A percentile compares a stretch with the other conserved stretches of the same genome.
Conservation (phyloP, 2,888 invertebrate species). For the Hypena proboscidalis region DNA sequence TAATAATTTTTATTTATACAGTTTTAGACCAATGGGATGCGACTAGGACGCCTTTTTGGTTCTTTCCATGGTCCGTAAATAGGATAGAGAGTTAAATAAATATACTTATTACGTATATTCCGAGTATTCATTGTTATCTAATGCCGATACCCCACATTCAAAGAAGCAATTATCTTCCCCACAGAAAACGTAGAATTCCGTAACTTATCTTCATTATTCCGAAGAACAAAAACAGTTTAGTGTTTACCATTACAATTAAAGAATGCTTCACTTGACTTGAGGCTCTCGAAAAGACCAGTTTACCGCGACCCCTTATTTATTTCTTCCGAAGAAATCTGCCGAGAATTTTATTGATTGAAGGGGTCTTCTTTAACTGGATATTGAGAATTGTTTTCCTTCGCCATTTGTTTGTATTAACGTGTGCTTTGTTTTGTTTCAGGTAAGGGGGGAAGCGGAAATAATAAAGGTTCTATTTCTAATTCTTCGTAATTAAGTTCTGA, state of each 20-base stretch:
- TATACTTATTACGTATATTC: too few species aligned
- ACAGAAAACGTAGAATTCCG: slow-evolving; percentile 24
- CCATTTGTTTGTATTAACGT: slow-evolving; percentile 59
- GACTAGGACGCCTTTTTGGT: too few species aligned
- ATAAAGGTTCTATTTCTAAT: slow-evolving; percentile 33
- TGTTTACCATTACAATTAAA: slow-evolving; percentile 50
- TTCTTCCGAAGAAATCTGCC: slow-evolving; percentile 22
- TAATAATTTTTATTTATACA: too few species aligned
- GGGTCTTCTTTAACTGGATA: slow-evolving; percentile 41
- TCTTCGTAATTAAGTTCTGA: slow-evolving; percentile 22
- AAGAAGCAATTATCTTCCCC: slow-evolving; percentile 8
- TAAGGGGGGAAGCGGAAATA: slow-evolving; percentile 56
- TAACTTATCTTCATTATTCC: slow-evolving; percentile 48
- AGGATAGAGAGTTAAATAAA: too few species aligned
- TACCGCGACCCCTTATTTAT: slow-evolving; percentile 30
- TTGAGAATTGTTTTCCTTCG: slow-evolving; percentile 47
- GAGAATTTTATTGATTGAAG: slow-evolving; percentile 25
- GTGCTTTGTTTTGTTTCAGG: slow-evolving; percentile 71
- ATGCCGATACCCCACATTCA: neutral
- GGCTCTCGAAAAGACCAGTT: slow-evolving; percentile 30
- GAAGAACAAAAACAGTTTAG: slow-evolving; percentile 35
- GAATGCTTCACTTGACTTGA: slow-evolving; percentile 48
- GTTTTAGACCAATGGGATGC: too few species aligned
- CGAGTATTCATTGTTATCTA: too few species aligned
- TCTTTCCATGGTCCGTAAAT: too few species aligned